Conservation (phyloP, 1,140 invertebrate genomes). For the Coboldia fuscipes region DNA sequence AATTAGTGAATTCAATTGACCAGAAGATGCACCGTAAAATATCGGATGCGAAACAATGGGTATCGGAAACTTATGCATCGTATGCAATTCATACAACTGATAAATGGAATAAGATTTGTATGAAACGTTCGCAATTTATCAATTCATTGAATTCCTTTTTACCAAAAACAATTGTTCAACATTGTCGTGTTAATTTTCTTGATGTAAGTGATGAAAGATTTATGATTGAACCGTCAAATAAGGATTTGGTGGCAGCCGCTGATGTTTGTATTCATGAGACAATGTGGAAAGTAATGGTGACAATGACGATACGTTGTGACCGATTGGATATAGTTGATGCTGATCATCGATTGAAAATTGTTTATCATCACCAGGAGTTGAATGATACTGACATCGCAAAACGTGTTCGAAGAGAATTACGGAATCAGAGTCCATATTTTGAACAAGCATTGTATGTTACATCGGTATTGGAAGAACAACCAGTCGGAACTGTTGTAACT, state of each 20-base stretch:
- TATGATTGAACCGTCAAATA: slow-evolving; percentile 49
- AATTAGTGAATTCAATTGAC: slow-evolving; percentile 21
- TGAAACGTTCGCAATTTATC: slow-evolving; percentile 54
- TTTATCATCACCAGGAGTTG: slow-evolving; percentile 59
- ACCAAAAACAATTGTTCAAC: slow-evolving; percentile 42
- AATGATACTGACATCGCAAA: slow-evolving; percentile 58
- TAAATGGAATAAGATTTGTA: slow-evolving; percentile 52
- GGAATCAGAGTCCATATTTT: slow-evolving; percentile 66
- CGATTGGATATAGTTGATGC: slow-evolving; percentile 43
- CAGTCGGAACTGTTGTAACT: slow-evolving; percentile 57
- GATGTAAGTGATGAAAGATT: slow-evolving; percentile 61
- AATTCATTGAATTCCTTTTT: slow-evolving; percentile 54
- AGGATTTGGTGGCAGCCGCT: slow-evolving; percentile 54
- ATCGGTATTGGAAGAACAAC: slow-evolving; percentile 74
- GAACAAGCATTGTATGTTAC: slow-evolving; percentile 67
- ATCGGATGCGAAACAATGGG: slow-evolving; percentile 56
- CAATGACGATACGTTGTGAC: slow-evolving; percentile 42
- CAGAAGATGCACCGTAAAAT: slow-evolving; percentile 8
- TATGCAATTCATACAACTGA: slow-evolving; percentile 61
- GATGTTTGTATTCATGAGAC: slow-evolving; percentile 61
- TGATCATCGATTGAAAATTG: slow-evolving; percentile 55
- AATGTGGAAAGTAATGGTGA: slow-evolving; percentile 55
- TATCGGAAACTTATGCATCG: slow-evolving; percentile 60
- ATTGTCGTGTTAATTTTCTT: slow-evolving; percentile 50
- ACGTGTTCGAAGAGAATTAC: slow-evolving; percentile 48